Evolutionary conservation across 92 coral and sea anemone species (phyloP), one percentile per base, ranked within the genome.

Genomic region (Palythoa heliodiscus): DNA sequence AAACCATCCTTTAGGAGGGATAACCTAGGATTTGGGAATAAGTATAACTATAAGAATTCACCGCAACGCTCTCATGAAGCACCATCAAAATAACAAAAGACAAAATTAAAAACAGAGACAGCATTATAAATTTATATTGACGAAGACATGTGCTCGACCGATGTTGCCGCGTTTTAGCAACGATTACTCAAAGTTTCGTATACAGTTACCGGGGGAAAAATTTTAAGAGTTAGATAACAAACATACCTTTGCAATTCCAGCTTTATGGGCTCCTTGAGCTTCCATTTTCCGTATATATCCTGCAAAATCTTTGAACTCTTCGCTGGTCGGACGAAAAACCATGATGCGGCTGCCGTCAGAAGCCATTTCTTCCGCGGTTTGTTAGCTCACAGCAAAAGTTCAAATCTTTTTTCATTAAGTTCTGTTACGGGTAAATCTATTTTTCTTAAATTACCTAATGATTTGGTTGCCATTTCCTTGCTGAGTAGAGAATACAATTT

Each of bases 1-100:
- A 61, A 89, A 69, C 99, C 99, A 96, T 74, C 92, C 99, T 84
- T 95, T 95, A 25, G 99, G 99, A 58, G 99, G 99, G 78, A 96
- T 91, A 29, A 96, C 94, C 99, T 96, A 58, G 48, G 3, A 69
- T 25, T 25, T 69, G 25, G 35, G 22, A 63, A 20, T 13, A 67
- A 61, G 54, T 4, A 75, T 19, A 48, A 50, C 29, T 75, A 12
- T 22, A 75, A 43, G 4, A 75, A 53, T 52, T 22, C n/a, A 52
- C 67, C 43, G n/a, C 22, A 15, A 25, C 14, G 43, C 16, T 24
- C 20, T 58, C 5, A 43, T 8, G 25, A 38, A 73, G 52, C 48
- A 86, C 66, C 14, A 23, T 24, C 24, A 60, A 13, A 78, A n/a
- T 57, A 76, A 53, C 37, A 53, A 39, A 24, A 54, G 47, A 54